phyloP scores from a whole-genome alignment of 1,140 invertebrate genomes.

The Diprion similis region DNA sequence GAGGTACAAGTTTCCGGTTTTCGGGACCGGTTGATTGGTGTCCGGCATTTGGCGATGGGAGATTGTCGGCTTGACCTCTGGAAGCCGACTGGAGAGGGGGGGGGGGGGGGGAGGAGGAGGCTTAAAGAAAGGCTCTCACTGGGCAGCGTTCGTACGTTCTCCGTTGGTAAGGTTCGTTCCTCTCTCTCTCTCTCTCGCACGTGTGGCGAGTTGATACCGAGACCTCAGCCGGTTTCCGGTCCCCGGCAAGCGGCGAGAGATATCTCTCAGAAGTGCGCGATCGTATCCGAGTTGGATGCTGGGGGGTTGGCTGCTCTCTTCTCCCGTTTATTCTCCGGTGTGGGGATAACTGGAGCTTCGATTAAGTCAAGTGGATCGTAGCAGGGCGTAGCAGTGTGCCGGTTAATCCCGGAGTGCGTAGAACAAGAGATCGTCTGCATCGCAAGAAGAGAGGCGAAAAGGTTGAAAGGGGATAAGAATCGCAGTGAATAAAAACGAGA shows the following conservation, averaged over 20 bases:
- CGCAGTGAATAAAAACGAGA: not conserved
- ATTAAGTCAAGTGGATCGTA: slow-evolving; percentile 55
- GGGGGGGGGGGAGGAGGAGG: too few species aligned
- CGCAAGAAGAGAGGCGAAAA: not conserved
- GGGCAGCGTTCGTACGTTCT: too few species aligned
- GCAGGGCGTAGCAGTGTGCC: slow-evolving; percentile 48
- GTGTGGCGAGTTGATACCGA: too few species aligned
- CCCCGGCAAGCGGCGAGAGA: not conserved
- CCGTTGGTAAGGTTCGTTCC: not conserved
- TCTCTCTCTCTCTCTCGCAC: not conserved
- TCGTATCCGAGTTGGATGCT: not conserved
- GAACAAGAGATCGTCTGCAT: slow-evolving; percentile 12
- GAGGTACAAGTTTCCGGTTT: too few species aligned
- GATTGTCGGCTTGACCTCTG: slow-evolving; percentile 1
- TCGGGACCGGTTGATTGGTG: too few species aligned
- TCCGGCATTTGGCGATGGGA: not conserved
- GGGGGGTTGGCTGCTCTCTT: slow-evolving; percentile 3
- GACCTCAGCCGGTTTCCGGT: not conserved
- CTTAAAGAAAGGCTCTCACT: not conserved
- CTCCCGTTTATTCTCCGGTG: slow-evolving; percentile 6
- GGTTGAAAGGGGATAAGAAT: not conserved
- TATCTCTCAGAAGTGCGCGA: not conserved
- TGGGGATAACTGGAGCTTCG: slow-evolving; percentile 57
- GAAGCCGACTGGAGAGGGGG: not conserved
- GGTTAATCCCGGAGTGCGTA: slow-evolving; percentile 45